Base-by-base conservation (phyloP, 1,140 invertebrate species). In the Trichonephila clavipes region DNA sequence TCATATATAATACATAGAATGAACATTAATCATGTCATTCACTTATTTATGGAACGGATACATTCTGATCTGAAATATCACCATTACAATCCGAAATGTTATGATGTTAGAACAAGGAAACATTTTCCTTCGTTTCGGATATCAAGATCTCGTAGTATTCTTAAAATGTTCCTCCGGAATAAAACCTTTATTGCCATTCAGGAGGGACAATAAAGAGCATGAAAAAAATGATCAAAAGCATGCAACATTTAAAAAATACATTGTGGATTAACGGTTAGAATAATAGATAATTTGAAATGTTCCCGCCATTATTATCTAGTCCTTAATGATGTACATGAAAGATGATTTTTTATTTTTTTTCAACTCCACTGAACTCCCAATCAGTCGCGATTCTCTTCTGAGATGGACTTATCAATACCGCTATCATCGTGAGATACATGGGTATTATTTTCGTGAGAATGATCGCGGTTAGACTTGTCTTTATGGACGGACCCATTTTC, bases 11-110 rank as follows among this genome's bases (percentile, higher is more conserved):
- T 83, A 83, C 82, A 58, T n/a, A 83, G 51, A 51, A 83, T 21
- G 82, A 83, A n/a, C 82, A 83, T 83, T 40, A 59, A 83, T 58
- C 51, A 83, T 83, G 82, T 7, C 40, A 77, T 77, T 77, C 72
- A 28, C 24, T 77, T 77, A 77, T 40, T 34, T 28, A 77, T 77
- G 72, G 72, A 77, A 77, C 72, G 72, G 28, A 77, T 77, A 34
- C 72, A 77, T 69, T 24, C n/a, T 24, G n/a, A 14, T 69, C 24
- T 24, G 66, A 69, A 24, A 24, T 77, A 77, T 77, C 72, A 77
- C 72, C 72, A 34, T 77, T 40, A 6, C 18, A 34, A 34, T 77
- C 28, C 28, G 5, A 40, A 18, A 19, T 18, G 6, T 51, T 51
- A 51, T 51, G 72, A 77, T 77, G 72, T 77, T 77, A 40, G 18